Conservation (phyloP, 2,888 invertebrate genomes). For the Agonopterix heracliana region DNA sequence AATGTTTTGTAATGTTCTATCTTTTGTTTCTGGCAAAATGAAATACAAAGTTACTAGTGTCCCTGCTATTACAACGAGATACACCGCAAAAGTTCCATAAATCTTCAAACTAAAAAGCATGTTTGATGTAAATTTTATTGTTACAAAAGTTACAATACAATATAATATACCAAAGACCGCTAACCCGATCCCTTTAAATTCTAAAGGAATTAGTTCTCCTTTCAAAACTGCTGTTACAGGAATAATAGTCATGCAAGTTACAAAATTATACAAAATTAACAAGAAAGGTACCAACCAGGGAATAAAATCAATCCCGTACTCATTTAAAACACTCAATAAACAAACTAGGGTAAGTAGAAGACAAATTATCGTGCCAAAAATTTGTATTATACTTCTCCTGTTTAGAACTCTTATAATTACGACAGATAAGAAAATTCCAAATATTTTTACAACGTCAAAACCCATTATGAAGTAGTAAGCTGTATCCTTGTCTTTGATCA, state of each 20-base stretch:
- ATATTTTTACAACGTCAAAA: not conserved
- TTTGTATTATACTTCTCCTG: not conserved
- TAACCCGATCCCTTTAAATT: not conserved
- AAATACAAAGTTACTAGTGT: not conserved
- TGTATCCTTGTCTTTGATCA: not conserved
- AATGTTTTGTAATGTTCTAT: not conserved
- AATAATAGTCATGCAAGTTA: not conserved
- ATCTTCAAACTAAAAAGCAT: not conserved
- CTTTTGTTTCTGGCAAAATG: not conserved
- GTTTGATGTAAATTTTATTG: not conserved
- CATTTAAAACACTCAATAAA: not conserved
- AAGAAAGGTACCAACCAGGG: not conserved
- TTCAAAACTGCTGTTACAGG: not conserved
- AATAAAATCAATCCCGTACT: not conserved
- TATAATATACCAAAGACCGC: not conserved
- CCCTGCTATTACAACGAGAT: not conserved
- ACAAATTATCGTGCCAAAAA: not conserved
- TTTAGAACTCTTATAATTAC: not conserved
- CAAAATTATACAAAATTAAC: not conserved
- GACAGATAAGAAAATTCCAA: not conserved
- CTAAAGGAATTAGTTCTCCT: not conserved
- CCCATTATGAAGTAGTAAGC: not conserved
- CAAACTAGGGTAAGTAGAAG: not conserved
- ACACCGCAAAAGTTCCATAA: not conserved
- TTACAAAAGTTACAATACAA: not conserved